Evolutionary conservation across 2,113 vertebrate species (phyloP).

Genomic region (Gallinago media): DNA sequence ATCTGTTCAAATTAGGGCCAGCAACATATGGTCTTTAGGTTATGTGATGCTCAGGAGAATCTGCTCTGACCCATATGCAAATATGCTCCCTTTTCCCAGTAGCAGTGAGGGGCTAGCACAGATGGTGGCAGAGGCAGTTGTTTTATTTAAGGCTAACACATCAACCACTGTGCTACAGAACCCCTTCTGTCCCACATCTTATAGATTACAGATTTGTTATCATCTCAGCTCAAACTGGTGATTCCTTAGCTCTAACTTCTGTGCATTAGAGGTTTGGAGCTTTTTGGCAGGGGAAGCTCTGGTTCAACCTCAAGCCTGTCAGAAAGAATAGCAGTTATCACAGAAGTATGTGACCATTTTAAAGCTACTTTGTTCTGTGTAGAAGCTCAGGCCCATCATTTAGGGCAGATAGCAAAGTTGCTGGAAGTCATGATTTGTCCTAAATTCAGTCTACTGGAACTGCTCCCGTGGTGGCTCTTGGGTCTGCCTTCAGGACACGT

Average conservation of each 20-base stretch:
- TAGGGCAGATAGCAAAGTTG: background rate
- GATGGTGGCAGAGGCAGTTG: background rate
- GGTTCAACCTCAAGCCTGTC: background rate
- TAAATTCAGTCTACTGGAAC: background rate
- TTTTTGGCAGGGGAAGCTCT: background rate
- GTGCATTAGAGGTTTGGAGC: background rate
- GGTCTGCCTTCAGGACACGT: background rate
- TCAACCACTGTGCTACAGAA: background rate
- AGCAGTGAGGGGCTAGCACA: background rate
- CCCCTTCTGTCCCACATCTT: background rate
- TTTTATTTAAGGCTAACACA: constrained; percentile 12
- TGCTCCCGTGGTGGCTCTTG: background rate
- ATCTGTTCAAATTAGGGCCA: background rate
- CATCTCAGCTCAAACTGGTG: background rate
- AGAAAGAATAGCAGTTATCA: background rate
- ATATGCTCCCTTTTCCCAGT: background rate
- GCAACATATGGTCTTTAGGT: constrained; percentile 6
- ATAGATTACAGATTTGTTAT: background rate
- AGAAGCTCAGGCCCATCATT: background rate
- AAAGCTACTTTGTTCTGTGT: background rate
- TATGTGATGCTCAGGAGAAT: constrained; percentile 2
- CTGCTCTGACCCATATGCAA: background rate
- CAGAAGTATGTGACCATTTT: background rate
- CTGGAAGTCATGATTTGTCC: background rate
- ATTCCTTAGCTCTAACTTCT: background rate